Base-by-base conservation (phyloP, 2,113 vertebrate species). In the Vanacampus margaritifer region DNA sequence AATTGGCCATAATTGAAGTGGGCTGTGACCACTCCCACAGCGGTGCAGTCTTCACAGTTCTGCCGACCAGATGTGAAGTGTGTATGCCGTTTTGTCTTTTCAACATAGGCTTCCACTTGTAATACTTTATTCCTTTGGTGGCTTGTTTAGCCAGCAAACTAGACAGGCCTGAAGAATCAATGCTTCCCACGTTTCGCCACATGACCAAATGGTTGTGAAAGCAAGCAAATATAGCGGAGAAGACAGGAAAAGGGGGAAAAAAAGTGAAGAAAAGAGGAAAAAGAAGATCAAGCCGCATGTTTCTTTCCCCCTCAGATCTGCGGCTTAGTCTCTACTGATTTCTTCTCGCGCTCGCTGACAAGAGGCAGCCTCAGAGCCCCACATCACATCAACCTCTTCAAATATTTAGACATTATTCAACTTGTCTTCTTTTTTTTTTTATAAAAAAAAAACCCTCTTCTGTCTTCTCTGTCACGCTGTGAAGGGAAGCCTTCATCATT, bases 391-490 rank as follows among this genome's bases (percentile, higher is more conserved):
- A 86, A 70, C 79, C 83, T 85, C 86, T 82, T 89, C 79, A 80
- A 86, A 87, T 84, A 91, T 87, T 87, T 86, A 87, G 84, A 84
- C 78, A 72, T 86, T 82, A 81, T 81, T 81, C 73, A 79, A 84
- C 62, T 73, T 39, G 46, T 75, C 72, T 77, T 81, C 72, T 65
- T 80, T 71, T 63, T 63, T 28, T 21, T 46, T 50, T 23, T n/a
- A n/a, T n/a, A n/a, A n/a, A n/a, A n/a, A n/a, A n/a, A n/a, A n/a
- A 67, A 43, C 24, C n/a, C 39, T 57, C 60, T 35, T 17, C 69
- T 75, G 65, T 68, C 56, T 19, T 17, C 69, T 67, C 64, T 63
- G 77, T 79, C 82, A 74, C 46, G 56, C 60, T 1, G 61, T 17
- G 71, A 58, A 68, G 75, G 48, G 73, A 19, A 51, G 74, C 76